Conservation (phyloP, 2,113 vertebrate genomes). For the Zosterops hypoxanthus region DNA sequence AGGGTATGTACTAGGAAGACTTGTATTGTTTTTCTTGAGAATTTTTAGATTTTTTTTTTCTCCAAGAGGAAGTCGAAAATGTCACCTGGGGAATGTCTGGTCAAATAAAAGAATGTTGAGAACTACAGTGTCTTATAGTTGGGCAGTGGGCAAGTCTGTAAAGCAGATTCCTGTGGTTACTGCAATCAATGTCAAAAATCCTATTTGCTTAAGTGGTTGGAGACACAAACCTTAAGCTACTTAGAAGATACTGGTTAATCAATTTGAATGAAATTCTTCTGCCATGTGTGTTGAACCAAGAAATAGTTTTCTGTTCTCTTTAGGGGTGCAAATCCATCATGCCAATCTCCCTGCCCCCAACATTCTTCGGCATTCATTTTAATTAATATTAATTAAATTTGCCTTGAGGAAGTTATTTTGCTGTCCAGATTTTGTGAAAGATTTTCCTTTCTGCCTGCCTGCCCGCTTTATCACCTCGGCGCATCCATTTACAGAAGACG, state of each 20-base stretch:
- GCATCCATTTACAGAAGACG: not conserved
- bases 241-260: not conserved
- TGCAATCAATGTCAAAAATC: constrained; percentile 6
- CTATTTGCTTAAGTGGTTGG: not conserved
- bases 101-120: not conserved
- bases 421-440: not conserved
- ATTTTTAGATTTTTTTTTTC: not conserved
- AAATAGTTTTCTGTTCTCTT: not conserved
- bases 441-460: not conserved
- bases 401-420: not conserved
- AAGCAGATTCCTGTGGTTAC: not conserved
- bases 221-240: not conserved
- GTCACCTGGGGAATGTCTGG: not conserved
- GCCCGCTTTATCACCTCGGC: not conserved
- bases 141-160: not conserved
- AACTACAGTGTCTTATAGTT: not conserved
- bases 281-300: not conserved
- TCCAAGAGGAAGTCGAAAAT: not conserved
- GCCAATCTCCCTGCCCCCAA: no score
- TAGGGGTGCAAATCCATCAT: not conserved
- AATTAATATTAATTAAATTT: constrained; percentile 32
- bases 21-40: not conserved
- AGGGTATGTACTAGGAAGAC: not conserved
- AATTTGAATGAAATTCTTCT: constrained; percentile 20
- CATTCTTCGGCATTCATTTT: not conserved